Evolutionary conservation across 2,797 vertebrate species (phyloP).

Genomic region (Fratercula arctica): DNA sequence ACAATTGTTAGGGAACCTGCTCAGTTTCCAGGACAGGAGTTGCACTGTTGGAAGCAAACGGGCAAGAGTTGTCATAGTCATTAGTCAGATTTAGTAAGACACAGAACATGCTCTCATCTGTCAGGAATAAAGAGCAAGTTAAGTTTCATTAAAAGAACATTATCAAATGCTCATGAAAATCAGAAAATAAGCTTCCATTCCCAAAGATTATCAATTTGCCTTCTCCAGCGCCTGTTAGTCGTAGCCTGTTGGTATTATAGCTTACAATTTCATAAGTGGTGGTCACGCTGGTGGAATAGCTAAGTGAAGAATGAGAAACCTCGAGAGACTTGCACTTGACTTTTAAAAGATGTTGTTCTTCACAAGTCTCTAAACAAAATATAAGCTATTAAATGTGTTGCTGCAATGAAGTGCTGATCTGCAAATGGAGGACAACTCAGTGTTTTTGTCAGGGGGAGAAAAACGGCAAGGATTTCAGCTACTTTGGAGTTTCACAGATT

Average conservation of each 20-base stretch:
- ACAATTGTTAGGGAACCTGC: no score
- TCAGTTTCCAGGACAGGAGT: background rate
- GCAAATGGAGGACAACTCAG: background rate
- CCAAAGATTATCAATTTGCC: conserved; percentile 24
- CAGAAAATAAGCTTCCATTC: conserved; percentile 10
- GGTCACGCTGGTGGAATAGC: background rate
- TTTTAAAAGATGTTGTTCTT: background rate
- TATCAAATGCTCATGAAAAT: conserved; percentile 12
- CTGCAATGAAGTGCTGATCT: background rate
- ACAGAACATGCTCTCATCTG: background rate
- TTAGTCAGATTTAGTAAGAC: background rate
- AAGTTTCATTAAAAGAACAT: conserved; percentile 39
- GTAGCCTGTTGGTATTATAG: background rate
- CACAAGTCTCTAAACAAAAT: background rate
- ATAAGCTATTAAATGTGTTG: background rate
- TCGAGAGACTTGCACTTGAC: background rate
- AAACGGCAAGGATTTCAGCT: background rate
- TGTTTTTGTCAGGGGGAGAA: background rate
- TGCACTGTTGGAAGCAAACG: background rate
- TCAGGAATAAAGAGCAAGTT: background rate
- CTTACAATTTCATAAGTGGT: conserved; percentile 27
- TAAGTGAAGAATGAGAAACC: conserved; percentile 31
- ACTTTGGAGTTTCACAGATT: background rate
- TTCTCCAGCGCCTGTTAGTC: conserved; percentile 18
- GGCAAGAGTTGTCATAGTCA: background rate